Percentiles rank a stretch among this genome's conserved stretches.
These are phyloP conservation scores for Iguana delicatissima DNA, from an alignment of 2,797 vertebrate species.

Conservation along the genomic window DNA sequence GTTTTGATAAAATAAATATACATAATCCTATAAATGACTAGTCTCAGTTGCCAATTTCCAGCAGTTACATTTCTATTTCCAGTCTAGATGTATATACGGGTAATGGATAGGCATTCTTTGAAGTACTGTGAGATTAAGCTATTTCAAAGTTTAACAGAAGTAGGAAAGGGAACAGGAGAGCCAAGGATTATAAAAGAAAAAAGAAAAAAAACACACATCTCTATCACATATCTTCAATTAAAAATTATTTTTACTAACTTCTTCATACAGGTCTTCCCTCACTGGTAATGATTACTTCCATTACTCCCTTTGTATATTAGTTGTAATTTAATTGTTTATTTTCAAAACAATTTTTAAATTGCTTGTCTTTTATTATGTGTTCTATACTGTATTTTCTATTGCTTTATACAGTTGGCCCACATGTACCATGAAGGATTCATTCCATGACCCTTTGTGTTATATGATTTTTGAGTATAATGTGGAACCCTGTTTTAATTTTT, in stretches of 20 bases:
- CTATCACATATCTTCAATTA: too few relatives aligned
- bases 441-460: too few relatives aligned
- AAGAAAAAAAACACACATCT: not conserved
- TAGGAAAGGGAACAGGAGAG: not conserved
- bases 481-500: too few relatives aligned
- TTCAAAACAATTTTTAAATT: not conserved
- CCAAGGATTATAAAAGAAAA: not conserved
- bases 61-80: not conserved
- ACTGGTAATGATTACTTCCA: not conserved
- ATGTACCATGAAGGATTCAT: too few relatives aligned
- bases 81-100: not conserved
- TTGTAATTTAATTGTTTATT: not conserved
- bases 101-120: not conserved
- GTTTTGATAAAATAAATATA: slow-evolving; percentile 12
- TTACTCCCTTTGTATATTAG: not conserved
- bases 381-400: too few relatives aligned
- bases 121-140: not conserved
- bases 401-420: too few relatives aligned
- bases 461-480: too few relatives aligned
- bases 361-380: not conserved
- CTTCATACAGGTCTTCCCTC: not conserved
- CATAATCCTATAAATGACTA: not conserved
- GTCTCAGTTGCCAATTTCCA: not conserved
- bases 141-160: not conserved
- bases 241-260: not conserved